Evolutionary conservation across 2,888 invertebrate species (phyloP).

Genomic region (Emesis furor): DNA sequence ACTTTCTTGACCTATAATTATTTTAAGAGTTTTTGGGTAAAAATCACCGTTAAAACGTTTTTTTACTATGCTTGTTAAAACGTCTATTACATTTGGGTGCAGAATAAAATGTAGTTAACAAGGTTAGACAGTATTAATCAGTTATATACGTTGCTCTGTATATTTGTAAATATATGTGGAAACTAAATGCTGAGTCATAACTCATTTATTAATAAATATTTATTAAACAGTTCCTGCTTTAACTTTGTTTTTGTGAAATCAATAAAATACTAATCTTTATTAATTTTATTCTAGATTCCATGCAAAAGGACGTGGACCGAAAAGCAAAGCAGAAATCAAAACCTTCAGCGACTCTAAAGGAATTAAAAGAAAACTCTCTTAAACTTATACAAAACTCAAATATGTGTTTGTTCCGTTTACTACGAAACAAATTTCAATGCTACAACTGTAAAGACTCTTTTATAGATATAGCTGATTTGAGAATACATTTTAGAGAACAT

Average conservation of each 20-base stretch:
- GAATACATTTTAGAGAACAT: conserved; percentile 72
- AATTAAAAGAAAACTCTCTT: conserved; percentile 78
- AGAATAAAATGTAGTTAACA: too few relatives aligned
- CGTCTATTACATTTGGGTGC: too few relatives aligned
- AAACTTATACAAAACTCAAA: conserved; percentile 82
- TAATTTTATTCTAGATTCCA: conserved; percentile 32
- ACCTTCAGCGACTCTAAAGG: not conserved
- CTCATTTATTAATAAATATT: not conserved
- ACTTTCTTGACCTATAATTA: too few relatives aligned
- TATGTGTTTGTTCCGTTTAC: conserved; percentile 78
- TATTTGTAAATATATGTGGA: not conserved
- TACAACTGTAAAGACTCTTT: conserved; percentile 79
- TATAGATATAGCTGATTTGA: conserved; percentile 76
- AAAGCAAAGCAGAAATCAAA: not conserved
- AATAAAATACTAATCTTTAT: not conserved
- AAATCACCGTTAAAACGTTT: too few relatives aligned
- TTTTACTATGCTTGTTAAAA: too few relatives aligned
- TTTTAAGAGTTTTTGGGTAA: too few relatives aligned
- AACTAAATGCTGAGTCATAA: not conserved
- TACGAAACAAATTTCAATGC: conserved; percentile 81
- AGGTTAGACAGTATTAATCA: too few relatives aligned
- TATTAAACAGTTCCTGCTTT: not conserved
- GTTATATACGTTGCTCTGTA: not conserved
- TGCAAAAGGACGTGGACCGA: not conserved
- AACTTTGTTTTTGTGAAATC: not conserved